Evolutionary conservation across 2,113 vertebrate species (phyloP), one percentile per base, ranked within the genome.

Genomic region (Labrus mixtus): DNA sequence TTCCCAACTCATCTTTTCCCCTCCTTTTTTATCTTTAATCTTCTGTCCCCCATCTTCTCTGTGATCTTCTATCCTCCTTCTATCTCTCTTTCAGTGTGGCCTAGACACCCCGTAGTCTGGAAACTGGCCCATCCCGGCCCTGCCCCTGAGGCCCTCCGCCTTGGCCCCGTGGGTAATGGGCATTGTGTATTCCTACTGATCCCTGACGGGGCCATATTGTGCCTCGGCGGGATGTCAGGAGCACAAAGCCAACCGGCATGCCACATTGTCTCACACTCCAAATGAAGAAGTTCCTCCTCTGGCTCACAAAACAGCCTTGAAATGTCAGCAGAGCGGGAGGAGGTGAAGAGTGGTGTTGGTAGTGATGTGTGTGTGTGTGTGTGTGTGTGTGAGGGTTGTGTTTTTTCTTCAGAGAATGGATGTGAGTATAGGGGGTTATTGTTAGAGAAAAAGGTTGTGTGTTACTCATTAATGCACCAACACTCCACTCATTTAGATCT

Each of bases 201-300:
- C 94, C 93, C 91, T 94, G 86, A 92, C 90, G 87, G 86, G 90
- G 87, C 94, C 95, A 94, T 95, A 94, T 95, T 95, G 95, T 93
- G 93, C 81, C 93, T 89, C 91, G 73, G 93, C 86, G 83, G 93
- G 94, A 94, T 90, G 93, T 94, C 94, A 93, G 92, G 85, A 80
- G 88, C 91, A 94, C 91, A 94, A 95, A 95, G 91, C 89, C 89
- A 83, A 86, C 89, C 87, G 76, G 89, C 88, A 88, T 89, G 88
- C 92, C 79, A 87, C 93, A 94, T 94, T 94, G 93, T 94, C 91
- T 93, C 92, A 92, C 91, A 90, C 90, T 93, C 93, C 90, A 94
- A 94, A 94, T 93, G 90, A 94, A 94, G 92, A 93, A 93, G 93
- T 93, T 93, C 89, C 81, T 90, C 87, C 88, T 90, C 89, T 85